Percentiles rank a stretch among this genome's conserved stretches.
Evolutionary conservation across 2,797 vertebrate species (phyloP).

Genomic region (Periparus ater): DNA sequence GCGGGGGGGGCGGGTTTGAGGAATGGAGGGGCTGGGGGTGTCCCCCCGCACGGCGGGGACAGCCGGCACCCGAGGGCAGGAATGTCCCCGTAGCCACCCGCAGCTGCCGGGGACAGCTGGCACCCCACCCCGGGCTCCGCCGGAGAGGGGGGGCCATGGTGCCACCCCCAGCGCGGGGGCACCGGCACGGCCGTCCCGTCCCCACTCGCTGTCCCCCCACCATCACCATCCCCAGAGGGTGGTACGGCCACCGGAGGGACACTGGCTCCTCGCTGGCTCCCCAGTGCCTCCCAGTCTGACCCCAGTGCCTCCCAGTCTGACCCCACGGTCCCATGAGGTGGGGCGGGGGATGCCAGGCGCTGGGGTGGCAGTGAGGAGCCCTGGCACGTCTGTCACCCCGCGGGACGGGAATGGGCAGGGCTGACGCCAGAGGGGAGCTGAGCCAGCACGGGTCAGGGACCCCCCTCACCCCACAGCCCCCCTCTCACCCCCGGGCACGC

Average conservation of each 20-base stretch:
- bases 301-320: background rate
- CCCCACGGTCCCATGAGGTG: background rate
- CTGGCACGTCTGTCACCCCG: background rate
- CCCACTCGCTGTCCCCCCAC: background rate
- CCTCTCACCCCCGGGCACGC: background rate
- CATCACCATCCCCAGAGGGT: background rate
- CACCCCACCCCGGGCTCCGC: background rate
- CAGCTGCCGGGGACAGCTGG: conserved; percentile 34
- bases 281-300: background rate
- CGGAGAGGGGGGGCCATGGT: background rate
- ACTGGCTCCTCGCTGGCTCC: background rate
- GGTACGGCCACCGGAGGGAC: background rate
- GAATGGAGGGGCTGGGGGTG: background rate
- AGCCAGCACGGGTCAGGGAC: background rate
- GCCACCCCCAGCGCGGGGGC: background rate
- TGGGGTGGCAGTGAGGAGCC: background rate
- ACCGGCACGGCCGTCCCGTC: background rate
- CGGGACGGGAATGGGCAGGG: background rate
- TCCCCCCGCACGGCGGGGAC: background rate
- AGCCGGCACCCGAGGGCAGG: background rate
- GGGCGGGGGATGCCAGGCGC: no score
- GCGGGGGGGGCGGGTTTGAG: background rate
- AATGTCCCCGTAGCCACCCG: background rate
- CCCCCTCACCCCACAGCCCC: background rate
- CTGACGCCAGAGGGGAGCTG: background rate